phyloP scores from a whole-genome alignment of 2,888 invertebrate genomes.

The Lymantria monacha region DNA sequence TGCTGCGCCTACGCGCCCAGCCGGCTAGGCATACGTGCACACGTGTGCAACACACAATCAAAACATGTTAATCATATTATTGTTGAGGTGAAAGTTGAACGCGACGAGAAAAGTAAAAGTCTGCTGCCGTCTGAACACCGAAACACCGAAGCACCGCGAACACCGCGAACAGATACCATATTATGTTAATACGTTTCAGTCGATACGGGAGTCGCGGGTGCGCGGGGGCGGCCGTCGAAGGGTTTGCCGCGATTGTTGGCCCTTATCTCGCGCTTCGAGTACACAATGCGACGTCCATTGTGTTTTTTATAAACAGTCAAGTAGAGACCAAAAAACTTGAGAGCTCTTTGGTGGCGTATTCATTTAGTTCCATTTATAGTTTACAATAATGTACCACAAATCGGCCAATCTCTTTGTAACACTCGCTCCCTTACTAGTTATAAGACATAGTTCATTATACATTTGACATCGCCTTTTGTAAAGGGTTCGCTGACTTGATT shows the following conservation, averaged over 20 bases:
- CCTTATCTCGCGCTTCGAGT: slow-evolving; percentile 51
- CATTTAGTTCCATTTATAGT: slow-evolving; percentile 55
- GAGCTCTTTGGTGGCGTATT: slow-evolving; percentile 49
- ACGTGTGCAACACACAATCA: slow-evolving; percentile 32
- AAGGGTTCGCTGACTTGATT: slow-evolving; percentile 51
- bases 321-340: slow-evolving; percentile 57
- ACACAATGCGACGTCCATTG: slow-evolving; percentile 58
- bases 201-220: slow-evolving; percentile 39
- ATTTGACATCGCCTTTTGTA: slow-evolving; percentile 58
- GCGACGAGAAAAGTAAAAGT: slow-evolving; percentile 76
- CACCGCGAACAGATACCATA: slow-evolving; percentile 50
- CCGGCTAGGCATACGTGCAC: too few species aligned
- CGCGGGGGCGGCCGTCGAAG: slow-evolving; percentile 51
- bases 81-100: slow-evolving; percentile 79
- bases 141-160: slow-evolving; percentile 36
- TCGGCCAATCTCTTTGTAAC: slow-evolving; percentile 64
- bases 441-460: slow-evolving; percentile 57
- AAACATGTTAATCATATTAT: slow-evolving; percentile 70
- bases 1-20: slow-evolving; percentile 47
- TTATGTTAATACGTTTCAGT: slow-evolving; percentile 65
- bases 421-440: slow-evolving; percentile 47
- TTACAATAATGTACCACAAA: slow-evolving; percentile 66
- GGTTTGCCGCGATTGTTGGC: slow-evolving; percentile 59
- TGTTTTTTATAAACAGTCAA: slow-evolving; percentile 52
- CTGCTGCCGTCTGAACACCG: slow-evolving; percentile 29